These are phyloP conservation scores for Gymnoscopelus braueri DNA, from an alignment of 2,797 vertebrate species.

Conservation along the genomic window DNA sequence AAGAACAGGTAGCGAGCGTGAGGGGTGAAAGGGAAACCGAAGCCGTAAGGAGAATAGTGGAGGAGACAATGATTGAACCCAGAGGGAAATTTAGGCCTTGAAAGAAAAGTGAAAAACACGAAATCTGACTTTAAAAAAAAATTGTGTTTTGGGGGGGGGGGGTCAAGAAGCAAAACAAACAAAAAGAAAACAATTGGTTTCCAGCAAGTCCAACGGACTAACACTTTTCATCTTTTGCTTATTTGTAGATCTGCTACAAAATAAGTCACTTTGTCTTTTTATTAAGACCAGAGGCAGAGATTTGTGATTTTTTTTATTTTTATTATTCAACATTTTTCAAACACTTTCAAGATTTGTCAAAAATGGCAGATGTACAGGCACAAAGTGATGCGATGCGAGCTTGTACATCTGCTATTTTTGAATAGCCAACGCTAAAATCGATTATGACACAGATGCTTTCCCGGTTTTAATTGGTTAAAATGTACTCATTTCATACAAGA, in stretches of 20 bases:
- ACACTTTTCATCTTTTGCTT: conserved; percentile 13
- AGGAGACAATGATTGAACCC: conserved; percentile 6
- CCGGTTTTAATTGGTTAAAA: too few species aligned
- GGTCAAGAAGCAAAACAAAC: conserved; percentile 7
- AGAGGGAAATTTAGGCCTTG: conserved; percentile 35
- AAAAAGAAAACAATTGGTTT: conserved; percentile 2
- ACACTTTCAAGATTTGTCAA: too few species aligned
- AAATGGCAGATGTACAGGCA: too few species aligned
- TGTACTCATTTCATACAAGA: neutral
- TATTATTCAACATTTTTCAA: too few species aligned
- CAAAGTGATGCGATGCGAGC: too few species aligned
- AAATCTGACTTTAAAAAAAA: conserved; percentile 32
- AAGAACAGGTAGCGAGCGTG: conserved; percentile 10
- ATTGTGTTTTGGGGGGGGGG: conserved; percentile 2
- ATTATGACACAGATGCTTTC: too few species aligned
- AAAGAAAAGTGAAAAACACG: conserved; percentile 27
- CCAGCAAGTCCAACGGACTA: conserved; percentile 25
- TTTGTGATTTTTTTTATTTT: too few species aligned
- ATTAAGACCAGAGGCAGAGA: too few species aligned
- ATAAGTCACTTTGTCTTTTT: conserved; percentile 12
- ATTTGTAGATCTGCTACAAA: conserved; percentile 6
- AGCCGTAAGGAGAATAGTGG: conserved; percentile 13
- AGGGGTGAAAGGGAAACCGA: conserved; percentile 14
- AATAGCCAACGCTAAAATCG: too few species aligned
- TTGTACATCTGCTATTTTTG: too few species aligned